Percentiles rank a stretch among this genome's conserved stretches.
Evolutionary conservation across 2,888 invertebrate genomes (phyloP).

Genomic region (Machimus rusticus): DNA sequence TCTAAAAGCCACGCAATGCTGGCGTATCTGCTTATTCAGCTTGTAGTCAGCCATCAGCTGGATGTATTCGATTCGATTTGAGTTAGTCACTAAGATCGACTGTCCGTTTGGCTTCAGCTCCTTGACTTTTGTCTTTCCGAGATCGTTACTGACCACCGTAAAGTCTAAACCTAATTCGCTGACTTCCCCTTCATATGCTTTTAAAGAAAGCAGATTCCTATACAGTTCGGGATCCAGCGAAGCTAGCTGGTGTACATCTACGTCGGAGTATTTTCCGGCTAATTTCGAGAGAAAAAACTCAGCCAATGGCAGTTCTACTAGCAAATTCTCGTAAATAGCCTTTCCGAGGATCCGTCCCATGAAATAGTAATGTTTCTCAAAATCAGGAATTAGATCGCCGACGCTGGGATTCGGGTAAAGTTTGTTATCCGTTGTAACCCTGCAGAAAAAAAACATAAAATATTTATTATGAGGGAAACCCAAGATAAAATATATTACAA

Average conservation of each 20-base stretch:
- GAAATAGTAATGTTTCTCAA: constrained; percentile 90
- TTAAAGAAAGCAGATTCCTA: constrained; percentile 86
- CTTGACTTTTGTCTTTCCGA: constrained; percentile 87
- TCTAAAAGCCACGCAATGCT: constrained; percentile 88
- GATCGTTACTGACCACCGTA: constrained; percentile 86
- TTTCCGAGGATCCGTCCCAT: constrained; percentile 94
- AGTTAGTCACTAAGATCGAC: constrained; percentile 88
- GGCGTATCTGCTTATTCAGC: constrained; percentile 86
- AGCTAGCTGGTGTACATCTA: constrained; percentile 90
- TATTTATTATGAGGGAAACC: not conserved
- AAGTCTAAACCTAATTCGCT: constrained; percentile 91
- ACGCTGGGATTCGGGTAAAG: constrained; percentile 97
- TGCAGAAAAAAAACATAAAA: constrained; percentile 44
- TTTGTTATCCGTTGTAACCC: constrained; percentile 87
- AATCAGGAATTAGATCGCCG: constrained; percentile 83
- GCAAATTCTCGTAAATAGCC: constrained; percentile 92
- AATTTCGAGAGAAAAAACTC: constrained; percentile 93
- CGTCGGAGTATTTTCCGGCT: constrained; percentile 75
- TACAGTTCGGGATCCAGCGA: constrained; percentile 89
- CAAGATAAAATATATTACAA: no score
- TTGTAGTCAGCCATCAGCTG: constrained; percentile 96
- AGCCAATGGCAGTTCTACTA: constrained; percentile 94
- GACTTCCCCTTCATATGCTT: constrained; percentile 86
- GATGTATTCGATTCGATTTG: constrained; percentile 95
- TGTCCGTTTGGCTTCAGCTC: constrained; percentile 91